Evolutionary conservation across 2,888 invertebrate species (phyloP).

Genomic region (Microplitis manilae): DNA sequence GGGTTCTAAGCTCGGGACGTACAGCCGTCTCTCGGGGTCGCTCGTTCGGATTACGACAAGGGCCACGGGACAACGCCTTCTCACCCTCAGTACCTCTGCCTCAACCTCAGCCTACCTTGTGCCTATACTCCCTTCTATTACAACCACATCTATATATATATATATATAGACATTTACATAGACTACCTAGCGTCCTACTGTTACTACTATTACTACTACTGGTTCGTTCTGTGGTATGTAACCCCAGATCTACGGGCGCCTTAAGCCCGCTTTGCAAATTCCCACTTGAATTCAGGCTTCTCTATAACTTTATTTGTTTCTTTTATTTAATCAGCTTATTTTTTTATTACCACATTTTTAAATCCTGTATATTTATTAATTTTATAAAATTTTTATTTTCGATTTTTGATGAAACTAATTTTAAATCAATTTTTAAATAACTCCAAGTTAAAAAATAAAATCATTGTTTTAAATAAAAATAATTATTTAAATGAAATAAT

Average conservation of each 20-base stretch:
- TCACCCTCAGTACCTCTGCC: conserved; percentile 1
- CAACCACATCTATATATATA: no score
- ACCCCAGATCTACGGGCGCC: conserved; percentile 15
- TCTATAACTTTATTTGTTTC: conserved; percentile 6
- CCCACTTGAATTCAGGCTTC: conserved; percentile 16
- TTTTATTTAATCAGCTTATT: neutral
- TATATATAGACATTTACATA: neutral
- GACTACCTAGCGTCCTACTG: neutral
- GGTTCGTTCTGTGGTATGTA: conserved; percentile 27
- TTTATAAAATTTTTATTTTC: no score
- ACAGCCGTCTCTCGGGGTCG: conserved; percentile 53
- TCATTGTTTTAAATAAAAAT: no score
- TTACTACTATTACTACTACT: neutral
- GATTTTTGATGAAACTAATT: no score
- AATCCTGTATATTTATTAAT: no score
- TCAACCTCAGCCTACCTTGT: neutral
- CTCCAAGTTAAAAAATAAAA: no score
- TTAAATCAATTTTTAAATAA: no score
- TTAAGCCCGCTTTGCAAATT: conserved; percentile 19
- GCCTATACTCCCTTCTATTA: neutral
- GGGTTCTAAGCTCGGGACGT: conserved; percentile 52
- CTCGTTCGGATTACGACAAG: conserved; percentile 51
- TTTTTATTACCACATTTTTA: no score
- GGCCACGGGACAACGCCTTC: conserved; percentile 31
- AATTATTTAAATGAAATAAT: no score